A percentile compares a stretch with the other conserved stretches of the same genome.
Conservation (phyloP, 2,797 vertebrate species). For the Dendrocincla fuliginosa region DNA sequence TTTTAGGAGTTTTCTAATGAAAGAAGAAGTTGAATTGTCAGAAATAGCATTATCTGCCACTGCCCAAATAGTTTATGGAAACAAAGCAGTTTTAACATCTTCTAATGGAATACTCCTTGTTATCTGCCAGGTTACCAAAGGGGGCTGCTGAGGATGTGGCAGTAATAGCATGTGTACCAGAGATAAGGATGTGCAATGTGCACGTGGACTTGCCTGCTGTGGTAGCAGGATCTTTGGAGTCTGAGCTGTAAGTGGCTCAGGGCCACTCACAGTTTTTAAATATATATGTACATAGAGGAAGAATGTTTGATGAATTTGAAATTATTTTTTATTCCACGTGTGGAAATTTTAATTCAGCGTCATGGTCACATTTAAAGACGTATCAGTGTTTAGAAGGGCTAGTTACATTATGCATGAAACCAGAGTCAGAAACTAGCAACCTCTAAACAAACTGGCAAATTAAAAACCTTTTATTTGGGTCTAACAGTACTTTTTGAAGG, state of each 20-base stretch:
- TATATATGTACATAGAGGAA: accelerated
- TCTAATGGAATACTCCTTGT: neutral
- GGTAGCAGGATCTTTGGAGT: neutral
- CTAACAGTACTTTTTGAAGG: neutral
- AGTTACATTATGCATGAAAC: neutral
- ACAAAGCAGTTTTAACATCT: neutral
- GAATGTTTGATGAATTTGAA: neutral
- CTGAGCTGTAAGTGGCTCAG: neutral
- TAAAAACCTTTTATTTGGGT: neutral
- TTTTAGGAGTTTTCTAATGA: neutral
- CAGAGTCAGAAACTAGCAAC: neutral
- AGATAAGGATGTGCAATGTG: neutral
- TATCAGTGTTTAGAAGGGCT: neutral
- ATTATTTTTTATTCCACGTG: neutral
- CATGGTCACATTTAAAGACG: neutral
- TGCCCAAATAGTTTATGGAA: neutral
- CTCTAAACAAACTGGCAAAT: neutral
- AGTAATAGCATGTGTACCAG: neutral
- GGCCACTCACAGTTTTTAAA: neutral
- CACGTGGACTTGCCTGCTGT: accelerated
- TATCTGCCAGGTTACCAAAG: neutral
- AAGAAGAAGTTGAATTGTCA: neutral
- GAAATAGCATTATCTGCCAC: neutral
- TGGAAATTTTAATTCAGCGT: neutral
- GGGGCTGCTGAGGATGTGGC: neutral